Evolutionary conservation across 2,888 invertebrate species (phyloP).

Genomic region (Phyllotreta striolata): DNA sequence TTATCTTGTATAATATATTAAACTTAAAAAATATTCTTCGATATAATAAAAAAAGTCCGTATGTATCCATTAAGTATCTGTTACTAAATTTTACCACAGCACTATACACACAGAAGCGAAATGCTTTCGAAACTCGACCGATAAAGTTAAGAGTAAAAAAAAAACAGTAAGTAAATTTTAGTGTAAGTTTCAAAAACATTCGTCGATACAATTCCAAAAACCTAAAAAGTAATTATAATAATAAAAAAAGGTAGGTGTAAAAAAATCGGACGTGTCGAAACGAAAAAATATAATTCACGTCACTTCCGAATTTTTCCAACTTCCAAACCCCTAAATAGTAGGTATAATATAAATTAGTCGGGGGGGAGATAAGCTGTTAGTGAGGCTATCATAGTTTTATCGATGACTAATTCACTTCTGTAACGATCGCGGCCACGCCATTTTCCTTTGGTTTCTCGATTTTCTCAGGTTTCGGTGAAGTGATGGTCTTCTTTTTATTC

Average conservation of each 20-base stretch:
- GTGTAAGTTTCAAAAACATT: conserved; percentile 22
- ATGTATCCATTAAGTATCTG: conserved; percentile 49
- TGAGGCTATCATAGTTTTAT: conserved; percentile 28
- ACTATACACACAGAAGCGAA: conserved; percentile 54
- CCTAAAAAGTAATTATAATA: too few species aligned
- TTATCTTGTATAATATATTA: conserved; percentile 44
- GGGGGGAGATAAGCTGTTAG: too few species aligned
- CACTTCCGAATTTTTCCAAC: too few species aligned
- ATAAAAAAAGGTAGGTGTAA: neutral
- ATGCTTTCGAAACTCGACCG: conserved; percentile 15
- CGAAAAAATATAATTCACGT: too few species aligned
- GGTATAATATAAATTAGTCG: too few species aligned
- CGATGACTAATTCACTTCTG: conserved; percentile 48
- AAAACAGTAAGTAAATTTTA: conserved; percentile 40
- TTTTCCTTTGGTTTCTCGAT: conserved; percentile 55
- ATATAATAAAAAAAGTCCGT: conserved; percentile 44
- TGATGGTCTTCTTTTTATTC: conserved; percentile 52
- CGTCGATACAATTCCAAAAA: conserved; percentile 4
- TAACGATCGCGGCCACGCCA: conserved; percentile 49
- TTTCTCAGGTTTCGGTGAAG: conserved; percentile 48
- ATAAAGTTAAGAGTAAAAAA: conserved; percentile 5
- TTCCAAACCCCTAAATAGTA: too few species aligned
- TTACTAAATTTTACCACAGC: conserved; percentile 56
- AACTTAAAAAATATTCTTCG: conserved; percentile 43
- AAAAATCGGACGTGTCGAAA: too few species aligned